Percentiles rank a stretch among this genome's conserved stretches.
phyloP scores from a whole-genome alignment of 2,888 invertebrate species.

The Agapostemon virescens region DNA sequence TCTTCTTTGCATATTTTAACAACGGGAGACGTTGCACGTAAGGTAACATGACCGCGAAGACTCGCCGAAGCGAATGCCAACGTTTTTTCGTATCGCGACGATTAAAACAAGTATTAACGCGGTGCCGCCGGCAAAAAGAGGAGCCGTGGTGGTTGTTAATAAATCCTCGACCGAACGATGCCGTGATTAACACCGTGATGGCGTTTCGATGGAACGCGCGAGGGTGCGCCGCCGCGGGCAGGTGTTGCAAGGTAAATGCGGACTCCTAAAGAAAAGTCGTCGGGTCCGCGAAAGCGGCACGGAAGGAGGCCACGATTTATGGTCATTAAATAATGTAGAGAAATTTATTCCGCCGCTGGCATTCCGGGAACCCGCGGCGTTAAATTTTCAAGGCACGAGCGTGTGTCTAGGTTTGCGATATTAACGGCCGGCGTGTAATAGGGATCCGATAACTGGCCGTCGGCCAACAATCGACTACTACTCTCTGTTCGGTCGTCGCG shows the following conservation, averaged over 20 bases:
- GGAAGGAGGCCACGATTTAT: constrained; percentile 54
- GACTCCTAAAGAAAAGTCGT: constrained; percentile 24
- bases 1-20: neutral
- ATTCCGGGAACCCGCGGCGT: constrained; percentile 41
- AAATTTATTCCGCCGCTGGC: constrained; percentile 53
- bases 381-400: constrained; percentile 53
- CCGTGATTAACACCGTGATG: neutral
- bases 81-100: neutral
- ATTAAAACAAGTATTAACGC: neutral
- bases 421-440: constrained; percentile 54
- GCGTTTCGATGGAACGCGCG: neutral
- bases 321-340: constrained; percentile 59
- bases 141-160: neutral
- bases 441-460: constrained; percentile 57
- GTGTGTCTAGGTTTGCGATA: constrained; percentile 58
- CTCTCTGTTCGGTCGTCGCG: constrained; percentile 23
- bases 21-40: neutral
- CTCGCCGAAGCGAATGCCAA: neutral
- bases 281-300: constrained; percentile 43
- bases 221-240: neutral
- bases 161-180: neutral
- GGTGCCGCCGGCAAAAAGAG: neutral
- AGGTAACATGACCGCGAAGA: neutral
- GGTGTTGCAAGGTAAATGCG: constrained; percentile 38
- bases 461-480: constrained; percentile 51